phyloP scores from a whole-genome alignment of 2,888 invertebrate species.

The Pasiphila rectangulata region DNA sequence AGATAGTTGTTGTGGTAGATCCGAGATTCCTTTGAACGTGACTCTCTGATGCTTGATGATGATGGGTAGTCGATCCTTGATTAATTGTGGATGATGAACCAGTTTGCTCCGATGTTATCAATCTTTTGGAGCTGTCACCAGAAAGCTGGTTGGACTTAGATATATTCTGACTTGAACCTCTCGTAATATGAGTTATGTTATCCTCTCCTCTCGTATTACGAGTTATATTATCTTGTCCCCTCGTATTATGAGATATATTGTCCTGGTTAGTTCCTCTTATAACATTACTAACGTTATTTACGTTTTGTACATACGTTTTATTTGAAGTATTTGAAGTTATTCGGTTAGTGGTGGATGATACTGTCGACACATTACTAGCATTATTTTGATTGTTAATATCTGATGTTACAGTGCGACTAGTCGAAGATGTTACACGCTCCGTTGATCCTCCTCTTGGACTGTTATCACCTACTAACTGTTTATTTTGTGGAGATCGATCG shows the following conservation, averaged over 20 bases:
- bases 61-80: constrained; percentile 39
- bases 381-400: constrained; percentile 40
- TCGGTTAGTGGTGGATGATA: constrained; percentile 36
- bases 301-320: constrained; percentile 35
- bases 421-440: constrained; percentile 45
- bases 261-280: constrained; percentile 42
- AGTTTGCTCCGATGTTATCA: constrained; percentile 41
- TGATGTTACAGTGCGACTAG: constrained; percentile 40
- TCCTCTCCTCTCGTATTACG: no score
- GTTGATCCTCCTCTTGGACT: constrained; percentile 46
- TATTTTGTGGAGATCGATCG: constrained; percentile 34
- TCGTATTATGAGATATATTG: constrained; percentile 39
- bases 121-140: constrained; percentile 37
- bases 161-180: constrained; percentile 43
- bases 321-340: constrained; percentile 38
- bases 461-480: constrained; percentile 34
- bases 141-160: constrained; percentile 44
- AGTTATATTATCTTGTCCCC: constrained; percentile 43
- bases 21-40: constrained; percentile 40
- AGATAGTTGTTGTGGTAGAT: constrained; percentile 33
- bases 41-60: constrained; percentile 33
- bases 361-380: constrained; percentile 14
- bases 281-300: constrained; percentile 27
- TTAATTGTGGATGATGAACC: constrained; percentile 37
- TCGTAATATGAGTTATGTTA: constrained; percentile 40